Evolutionary conservation across 2,797 vertebrate genomes (phyloP), one percentile per base, ranked within the genome.

Genomic region (Helarctos malayanus): DNA sequence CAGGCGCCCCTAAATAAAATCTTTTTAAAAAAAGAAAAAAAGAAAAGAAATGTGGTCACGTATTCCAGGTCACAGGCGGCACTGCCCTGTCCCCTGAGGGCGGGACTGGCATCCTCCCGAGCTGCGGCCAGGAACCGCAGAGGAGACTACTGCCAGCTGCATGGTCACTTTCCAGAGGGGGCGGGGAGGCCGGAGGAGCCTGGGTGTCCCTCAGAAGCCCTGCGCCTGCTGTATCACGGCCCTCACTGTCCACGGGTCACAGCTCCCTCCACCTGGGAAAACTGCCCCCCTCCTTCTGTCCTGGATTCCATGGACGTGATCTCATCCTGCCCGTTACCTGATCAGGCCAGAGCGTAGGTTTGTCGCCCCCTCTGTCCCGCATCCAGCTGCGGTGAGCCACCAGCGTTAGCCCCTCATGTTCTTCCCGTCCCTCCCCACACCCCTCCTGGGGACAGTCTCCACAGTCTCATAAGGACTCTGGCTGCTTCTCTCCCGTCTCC

Each of bases 71-170:
- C 29, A 38, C 12, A 4, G 12, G 32, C 5, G 13, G 47, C 38
- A 1, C 12, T 15, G 49, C 63, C 81, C 56, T 47, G 45, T 5
- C 3, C 68, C 82, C 89, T 0, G 13, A 56, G 41, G 47, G 15
- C 0, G 3, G 47, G 45, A 14, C 45, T 19, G 8, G 32, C 2
- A 1, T 45, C 84, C 61, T 54, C n/a, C n/a, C 27, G 3, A 10
- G 38, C 45, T n/a, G 56, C 54, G 47, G 45, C 18, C 52, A 12
- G 15, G 41, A 56, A 13, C 41, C 9, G 1, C 5, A 2, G 1
- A n/a, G 57, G 71, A 0, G 7, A 61, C 3, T 0, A 0, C 3
- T 19, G 13, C 27, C 29, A 13, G 56, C 35, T 1, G 5, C 12
- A 0, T 3, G 1, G n/a, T 6, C 5, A 8, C 54, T 57, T 65